Conservation (phyloP, 2,113 vertebrate species). For the Anoplopoma fimbria region DNA sequence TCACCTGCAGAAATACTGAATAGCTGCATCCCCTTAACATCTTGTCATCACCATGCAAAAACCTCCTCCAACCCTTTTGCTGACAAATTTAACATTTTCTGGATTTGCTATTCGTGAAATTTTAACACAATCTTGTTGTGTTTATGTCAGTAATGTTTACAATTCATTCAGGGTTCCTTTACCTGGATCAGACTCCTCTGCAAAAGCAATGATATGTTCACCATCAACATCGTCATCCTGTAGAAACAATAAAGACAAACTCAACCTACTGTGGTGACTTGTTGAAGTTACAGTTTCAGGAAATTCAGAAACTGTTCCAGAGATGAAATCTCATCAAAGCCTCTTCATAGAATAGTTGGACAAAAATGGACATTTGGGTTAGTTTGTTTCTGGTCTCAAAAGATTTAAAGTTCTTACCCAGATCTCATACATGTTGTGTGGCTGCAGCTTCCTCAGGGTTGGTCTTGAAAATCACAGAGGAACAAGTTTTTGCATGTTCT, state of each 20-base stretch:
- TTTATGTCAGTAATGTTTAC: not conserved
- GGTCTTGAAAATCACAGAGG: slow-evolving; percentile 80
- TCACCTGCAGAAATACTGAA: not conserved
- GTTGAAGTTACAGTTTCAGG: not conserved
- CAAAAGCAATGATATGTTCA: slow-evolving; percentile 95
- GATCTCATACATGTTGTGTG: slow-evolving; percentile 93
- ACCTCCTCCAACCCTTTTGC: not conserved
- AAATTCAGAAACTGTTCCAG: not conserved
- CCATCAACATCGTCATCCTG: slow-evolving; percentile 91
- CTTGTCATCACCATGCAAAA: not conserved
- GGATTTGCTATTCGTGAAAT: not conserved
- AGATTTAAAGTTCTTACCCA: slow-evolving; percentile 88
- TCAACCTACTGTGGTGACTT: not conserved
- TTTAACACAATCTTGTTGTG: not conserved
- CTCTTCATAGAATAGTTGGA: not conserved
- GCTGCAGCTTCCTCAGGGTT: slow-evolving; percentile 91
- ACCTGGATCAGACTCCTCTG: slow-evolving; percentile 93
- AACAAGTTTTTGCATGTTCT: not conserved
- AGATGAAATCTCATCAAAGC: not conserved
- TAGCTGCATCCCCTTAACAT: not conserved
- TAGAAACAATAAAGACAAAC: slow-evolving; percentile 2
- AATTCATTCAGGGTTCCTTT: slow-evolving; percentile 7
- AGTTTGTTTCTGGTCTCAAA: not conserved
- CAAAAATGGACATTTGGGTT: not conserved
- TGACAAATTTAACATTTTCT: not conserved